A percentile compares a stretch with the other conserved stretches of the same genome.
These are phyloP conservation scores for Heteractis magnifica DNA, from an alignment of 92 coral and sea anemone species.

Conservation along the genomic window DNA sequence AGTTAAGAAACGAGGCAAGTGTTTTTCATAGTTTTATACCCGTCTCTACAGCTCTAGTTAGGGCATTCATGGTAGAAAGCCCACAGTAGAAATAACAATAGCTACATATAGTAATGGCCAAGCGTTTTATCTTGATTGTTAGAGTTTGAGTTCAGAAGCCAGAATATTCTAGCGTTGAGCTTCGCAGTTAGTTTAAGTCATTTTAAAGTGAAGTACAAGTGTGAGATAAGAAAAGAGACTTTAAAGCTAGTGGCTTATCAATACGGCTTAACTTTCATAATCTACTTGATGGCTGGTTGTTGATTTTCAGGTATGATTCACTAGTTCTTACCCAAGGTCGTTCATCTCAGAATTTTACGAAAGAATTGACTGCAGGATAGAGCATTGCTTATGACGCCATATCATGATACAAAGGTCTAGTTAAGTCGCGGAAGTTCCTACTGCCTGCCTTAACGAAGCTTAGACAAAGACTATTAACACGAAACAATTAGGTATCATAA, in stretches of 20 bases:
- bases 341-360: too few relatives aligned
- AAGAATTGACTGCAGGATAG: too few relatives aligned
- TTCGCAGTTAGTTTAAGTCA: background rate
- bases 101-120: background rate
- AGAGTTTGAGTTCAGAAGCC: too few relatives aligned
- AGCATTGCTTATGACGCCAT: too few relatives aligned
- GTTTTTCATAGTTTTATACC: background rate
- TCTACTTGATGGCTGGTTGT: background rate
- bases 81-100: background rate
- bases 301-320: background rate
- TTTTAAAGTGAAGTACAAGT: background rate
- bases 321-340: background rate
- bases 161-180: too few relatives aligned
- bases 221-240: background rate
- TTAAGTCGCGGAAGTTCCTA: background rate
- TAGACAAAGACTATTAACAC: constrained; percentile 4
- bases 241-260: background rate
- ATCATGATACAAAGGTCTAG: too few relatives aligned
- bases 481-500: background rate
- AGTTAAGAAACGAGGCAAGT: background rate
- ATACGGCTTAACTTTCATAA: background rate
- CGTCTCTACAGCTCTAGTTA: background rate
- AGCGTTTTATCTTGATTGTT: too few relatives aligned
- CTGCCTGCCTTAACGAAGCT: background rate
- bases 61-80: background rate